Base-by-base conservation (phyloP, 2,797 vertebrate genomes). In the Smutsia temminckii region DNA sequence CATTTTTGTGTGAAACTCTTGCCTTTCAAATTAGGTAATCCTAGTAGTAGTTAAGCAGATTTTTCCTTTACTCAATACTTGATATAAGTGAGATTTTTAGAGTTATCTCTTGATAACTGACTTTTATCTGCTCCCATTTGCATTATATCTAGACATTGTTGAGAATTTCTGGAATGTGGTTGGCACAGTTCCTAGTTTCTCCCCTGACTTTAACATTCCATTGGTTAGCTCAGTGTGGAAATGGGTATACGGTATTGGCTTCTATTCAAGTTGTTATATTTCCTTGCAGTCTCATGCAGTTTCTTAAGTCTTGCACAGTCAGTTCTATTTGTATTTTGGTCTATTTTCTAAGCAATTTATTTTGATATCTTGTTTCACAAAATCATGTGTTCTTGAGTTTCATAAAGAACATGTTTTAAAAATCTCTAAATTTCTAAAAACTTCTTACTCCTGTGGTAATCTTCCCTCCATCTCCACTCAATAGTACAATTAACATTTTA, bases 301-400 rank as follows among this genome's bases (percentile, higher is more conserved):
- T 92, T 61, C 21, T 83, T 69, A 55, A n/a, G 1, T 91, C 1
- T n/a, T 85, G 46, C 61, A 78, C 4, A 55, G 34, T 59, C 2
- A 77, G 14, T 3, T 79, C 64, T 55, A 42, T 79, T 71, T 89
- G 3, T 68, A 94, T 88, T 66, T 90, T 74, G 53, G 25, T 89
- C n/a, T 89, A n/a, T n/a, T 95, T 95, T 69, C 42, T 91, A 64
- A 92, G 37, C 13, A 74, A 40, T 71, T 78, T 25, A 74, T 63
- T 89, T 77, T 86, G 11, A 21, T 32, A 94, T 86, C 8, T 89
- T 81, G 6, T 17, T 83, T 90, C 32, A 92, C 18, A 91, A 83
- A 83, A 66, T 64, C 3, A 92, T 7, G 53, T 23, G 49, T 86
- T 78, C 46, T 92, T 78, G 29, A 89, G 78, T 80, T 81, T 94